A percentile compares a stretch with the other conserved stretches of the same genome.
Evolutionary conservation across 2,797 vertebrate species (phyloP).

Genomic region (Ctenochaetus hawaiiensis): DNA sequence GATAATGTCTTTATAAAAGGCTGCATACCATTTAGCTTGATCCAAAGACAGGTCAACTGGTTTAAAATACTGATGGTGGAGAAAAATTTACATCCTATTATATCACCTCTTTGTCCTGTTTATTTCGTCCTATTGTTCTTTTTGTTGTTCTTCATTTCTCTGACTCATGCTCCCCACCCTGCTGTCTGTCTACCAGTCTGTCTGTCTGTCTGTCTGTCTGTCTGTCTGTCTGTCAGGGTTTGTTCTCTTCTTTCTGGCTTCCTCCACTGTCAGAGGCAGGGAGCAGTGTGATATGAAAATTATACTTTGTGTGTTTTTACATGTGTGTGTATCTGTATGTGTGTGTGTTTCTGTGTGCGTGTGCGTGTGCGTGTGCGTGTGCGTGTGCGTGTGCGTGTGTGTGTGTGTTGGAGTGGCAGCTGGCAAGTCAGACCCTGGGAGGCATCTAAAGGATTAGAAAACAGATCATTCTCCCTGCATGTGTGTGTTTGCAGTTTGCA

Average conservation of each 20-base stretch:
- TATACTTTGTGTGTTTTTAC: conserved; percentile 7
- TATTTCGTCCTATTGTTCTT: neutral
- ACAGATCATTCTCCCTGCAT: conserved; percentile 30
- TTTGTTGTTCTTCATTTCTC: conserved; percentile 15
- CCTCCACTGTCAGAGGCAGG: conserved; percentile 21
- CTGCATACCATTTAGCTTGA: neutral
- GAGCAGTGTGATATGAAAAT: conserved; percentile 28
- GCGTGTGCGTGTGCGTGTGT: conserved; percentile 16
- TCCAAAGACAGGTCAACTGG: no score
- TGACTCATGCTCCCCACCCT: neutral
- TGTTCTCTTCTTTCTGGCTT: conserved; percentile 14
- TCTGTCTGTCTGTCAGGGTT: neutral
- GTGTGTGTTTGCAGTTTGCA: conserved; percentile 8
- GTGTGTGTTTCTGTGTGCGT: conserved; percentile 4
- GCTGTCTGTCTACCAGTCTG: neutral
- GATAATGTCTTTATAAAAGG: neutral
- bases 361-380: conserved; percentile 7
- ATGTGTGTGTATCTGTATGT: neutral
- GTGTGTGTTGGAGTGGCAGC: conserved; percentile 59
- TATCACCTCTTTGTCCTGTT: neutral
- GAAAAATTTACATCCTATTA: neutral
- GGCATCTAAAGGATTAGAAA: conserved; percentile 62
- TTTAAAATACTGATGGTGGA: neutral
- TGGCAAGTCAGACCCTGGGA: conserved; percentile 64
- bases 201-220: neutral